A percentile compares a stretch with the other conserved stretches of the same genome.
These are phyloP conservation scores for Smithornis capensis DNA, from an alignment of 2,113 vertebrate genomes.

Conservation along the genomic window DNA sequence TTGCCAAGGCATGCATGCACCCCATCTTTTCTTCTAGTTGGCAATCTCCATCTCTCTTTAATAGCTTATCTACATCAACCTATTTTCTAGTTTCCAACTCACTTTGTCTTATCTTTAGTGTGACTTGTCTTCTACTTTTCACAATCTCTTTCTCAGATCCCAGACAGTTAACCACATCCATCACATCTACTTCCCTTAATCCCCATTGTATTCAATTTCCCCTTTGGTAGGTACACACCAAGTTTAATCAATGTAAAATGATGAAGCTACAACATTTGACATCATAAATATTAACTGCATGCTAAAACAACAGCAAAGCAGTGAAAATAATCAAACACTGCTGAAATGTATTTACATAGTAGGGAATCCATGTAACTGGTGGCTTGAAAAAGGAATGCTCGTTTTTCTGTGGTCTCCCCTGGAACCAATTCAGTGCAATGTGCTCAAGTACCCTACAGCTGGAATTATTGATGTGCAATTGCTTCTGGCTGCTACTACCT, in stretches of 20 bases:
- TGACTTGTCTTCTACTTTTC: neutral
- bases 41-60: neutral
- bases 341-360: neutral
- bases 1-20: neutral
- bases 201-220: neutral
- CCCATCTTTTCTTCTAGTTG: neutral
- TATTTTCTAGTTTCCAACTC: neutral
- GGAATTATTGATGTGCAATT: neutral
- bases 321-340: neutral
- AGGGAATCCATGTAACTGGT: neutral
- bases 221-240: neutral
- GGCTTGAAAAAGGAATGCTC: neutral
- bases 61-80: neutral
- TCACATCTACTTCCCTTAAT: neutral
- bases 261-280: neutral
- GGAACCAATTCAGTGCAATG: neutral
- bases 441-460: neutral
- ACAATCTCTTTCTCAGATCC: neutral
- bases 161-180: neutral
- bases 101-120: neutral
- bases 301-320: neutral
- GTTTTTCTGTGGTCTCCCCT: neutral
- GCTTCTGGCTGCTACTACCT: neutral
- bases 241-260: neutral
- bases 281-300: neutral